Conservation (phyloP, 1,140 invertebrate species). For the Drosophila pallidifrons region DNA sequence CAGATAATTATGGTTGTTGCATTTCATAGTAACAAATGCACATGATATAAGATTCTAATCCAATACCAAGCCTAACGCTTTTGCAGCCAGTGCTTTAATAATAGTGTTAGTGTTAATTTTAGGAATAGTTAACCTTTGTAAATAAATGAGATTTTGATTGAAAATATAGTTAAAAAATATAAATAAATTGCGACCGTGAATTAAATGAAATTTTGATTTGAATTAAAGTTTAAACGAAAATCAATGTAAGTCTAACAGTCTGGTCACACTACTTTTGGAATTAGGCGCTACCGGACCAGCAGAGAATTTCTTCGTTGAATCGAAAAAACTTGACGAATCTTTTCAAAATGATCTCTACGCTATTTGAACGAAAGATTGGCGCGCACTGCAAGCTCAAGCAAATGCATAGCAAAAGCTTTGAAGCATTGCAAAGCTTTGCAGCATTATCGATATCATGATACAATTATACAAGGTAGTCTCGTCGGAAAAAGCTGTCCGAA, state of each 20-base stretch:
- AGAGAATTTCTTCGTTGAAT: neutral
- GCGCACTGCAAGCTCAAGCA: neutral
- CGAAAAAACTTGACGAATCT: neutral
- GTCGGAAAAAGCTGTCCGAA: no score
- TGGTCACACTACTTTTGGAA: neutral
- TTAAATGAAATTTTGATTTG: neutral
- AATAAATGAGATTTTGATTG: no score
- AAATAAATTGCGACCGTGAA: neutral
- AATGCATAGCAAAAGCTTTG: constrained; percentile 13
- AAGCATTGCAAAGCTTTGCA: neutral
- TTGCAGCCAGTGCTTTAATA: no score
- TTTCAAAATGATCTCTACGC: neutral
- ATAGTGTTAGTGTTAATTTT: no score
- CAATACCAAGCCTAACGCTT: no score
- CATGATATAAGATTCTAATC: no score
- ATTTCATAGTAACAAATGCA: no score
- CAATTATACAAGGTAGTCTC: no score
- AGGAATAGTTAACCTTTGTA: no score
- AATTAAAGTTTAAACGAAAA: neutral
- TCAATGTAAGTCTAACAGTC: neutral
- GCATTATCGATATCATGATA: neutral
- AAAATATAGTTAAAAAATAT: no score
- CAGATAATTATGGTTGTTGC: no score
- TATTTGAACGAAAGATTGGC: neutral
- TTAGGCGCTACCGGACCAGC: neutral